Percentiles rank a stretch among this genome's conserved stretches.
These are phyloP conservation scores for Hydraecia micacea DNA, from an alignment of 2,888 invertebrate species.

Conservation along the genomic window DNA sequence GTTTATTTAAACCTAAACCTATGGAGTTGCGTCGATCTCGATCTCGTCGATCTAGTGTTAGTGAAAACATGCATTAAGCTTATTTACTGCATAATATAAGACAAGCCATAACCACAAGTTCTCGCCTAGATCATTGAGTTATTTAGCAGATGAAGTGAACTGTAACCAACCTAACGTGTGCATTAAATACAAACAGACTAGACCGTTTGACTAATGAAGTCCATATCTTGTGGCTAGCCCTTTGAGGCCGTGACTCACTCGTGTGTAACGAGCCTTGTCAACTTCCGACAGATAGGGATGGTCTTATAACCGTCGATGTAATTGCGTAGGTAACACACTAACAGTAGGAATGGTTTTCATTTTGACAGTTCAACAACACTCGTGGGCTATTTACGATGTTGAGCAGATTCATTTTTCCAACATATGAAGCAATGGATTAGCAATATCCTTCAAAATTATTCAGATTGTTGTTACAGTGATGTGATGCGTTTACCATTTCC, in stretches of 20 bases:
- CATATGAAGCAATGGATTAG: too few species aligned
- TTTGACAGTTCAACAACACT: too few species aligned
- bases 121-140: neutral
- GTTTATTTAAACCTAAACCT: too few species aligned
- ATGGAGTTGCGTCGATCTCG: too few species aligned
- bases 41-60: neutral
- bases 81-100: neutral
- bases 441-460: too few species aligned
- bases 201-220: constrained; percentile 10
- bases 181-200: neutral
- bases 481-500: too few species aligned
- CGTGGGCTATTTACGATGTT: too few species aligned
- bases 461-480: too few species aligned
- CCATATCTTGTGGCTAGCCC: neutral
- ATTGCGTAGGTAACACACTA: too few species aligned
- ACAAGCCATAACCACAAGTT: neutral
- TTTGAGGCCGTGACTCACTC: constrained; percentile 13
- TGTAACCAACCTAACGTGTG: neutral
- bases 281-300: neutral
- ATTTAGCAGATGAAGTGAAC: constrained; percentile 1
- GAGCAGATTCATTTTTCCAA: too few species aligned
- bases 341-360: too few species aligned
- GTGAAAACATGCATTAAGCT: neutral
- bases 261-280: neutral
- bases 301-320: neutral